These are phyloP conservation scores for Hymenopus coronatus DNA, from an alignment of 2,888 invertebrate genomes.

Conservation along the genomic window DNA sequence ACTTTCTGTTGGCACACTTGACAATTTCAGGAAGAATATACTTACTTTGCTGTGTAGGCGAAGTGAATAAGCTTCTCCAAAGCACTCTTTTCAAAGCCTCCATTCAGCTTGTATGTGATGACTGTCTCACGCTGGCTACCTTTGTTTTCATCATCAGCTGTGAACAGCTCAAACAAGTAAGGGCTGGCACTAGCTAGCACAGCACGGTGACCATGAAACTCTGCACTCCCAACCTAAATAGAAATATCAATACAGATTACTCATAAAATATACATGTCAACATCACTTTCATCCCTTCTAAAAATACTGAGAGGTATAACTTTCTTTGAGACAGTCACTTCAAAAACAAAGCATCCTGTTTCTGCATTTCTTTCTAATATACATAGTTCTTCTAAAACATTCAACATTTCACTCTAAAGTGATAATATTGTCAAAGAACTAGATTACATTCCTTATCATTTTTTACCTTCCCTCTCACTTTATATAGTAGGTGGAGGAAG, in stretches of 20 bases:
- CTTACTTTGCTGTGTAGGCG: conserved; percentile 72
- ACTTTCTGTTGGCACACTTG: background rate
- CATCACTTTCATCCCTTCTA: background rate
- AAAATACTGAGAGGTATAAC: too few species aligned
- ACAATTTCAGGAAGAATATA: background rate
- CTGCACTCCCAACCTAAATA: conserved; percentile 61
- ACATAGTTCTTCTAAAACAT: too few species aligned
- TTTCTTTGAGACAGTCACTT: too few species aligned
- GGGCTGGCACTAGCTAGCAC: conserved; percentile 77
- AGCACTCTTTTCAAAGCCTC: conserved; percentile 63
- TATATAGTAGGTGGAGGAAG: too few species aligned
- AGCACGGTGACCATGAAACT: conserved; percentile 74
- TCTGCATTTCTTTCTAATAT: too few species aligned
- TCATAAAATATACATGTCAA: background rate
- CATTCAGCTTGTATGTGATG: conserved; percentile 61
- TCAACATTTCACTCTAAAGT: too few species aligned
- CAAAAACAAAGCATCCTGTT: too few species aligned
- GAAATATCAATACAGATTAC: background rate
- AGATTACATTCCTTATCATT: too few species aligned
- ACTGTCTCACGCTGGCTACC: conserved; percentile 47
- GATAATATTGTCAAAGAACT: too few species aligned
- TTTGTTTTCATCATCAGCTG: conserved; percentile 54
- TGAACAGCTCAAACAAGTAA: conserved; percentile 71
- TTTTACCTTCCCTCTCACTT: too few species aligned
- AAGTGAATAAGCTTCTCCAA: conserved; percentile 76